Base-by-base conservation (phyloP, 2,888 invertebrate species). In the Platerodrilus igneus region DNA sequence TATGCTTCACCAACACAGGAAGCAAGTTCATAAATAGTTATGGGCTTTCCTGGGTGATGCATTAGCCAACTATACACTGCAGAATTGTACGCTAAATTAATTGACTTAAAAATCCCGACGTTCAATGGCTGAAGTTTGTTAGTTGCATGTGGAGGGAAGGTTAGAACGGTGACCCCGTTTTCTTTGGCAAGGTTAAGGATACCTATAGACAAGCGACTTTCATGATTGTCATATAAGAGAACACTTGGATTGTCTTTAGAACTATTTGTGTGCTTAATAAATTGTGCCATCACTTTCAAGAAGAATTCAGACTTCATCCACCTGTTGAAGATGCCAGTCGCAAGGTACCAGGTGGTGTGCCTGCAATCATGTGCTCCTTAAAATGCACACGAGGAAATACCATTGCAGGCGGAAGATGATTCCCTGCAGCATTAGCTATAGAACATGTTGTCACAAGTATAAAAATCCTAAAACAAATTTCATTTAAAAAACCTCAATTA, bases 51-150 rank as follows among this genome's bases (percentile, higher is more conserved):
- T 3, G 63, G 64, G 51, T 67, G 52, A 41, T 46, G 36, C 38
- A 63, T 35, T 47, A 63, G 38, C 59, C 60, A 62, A 10, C 53
- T 50, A 40, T 60, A 57, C 13, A 57, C 45, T n/a, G 57, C 55
- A 18, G 50, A 27, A 25, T 8, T 9, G 39, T 45, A 37, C 57
- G 52, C 22, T 58, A 55, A 2, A 55, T 52, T n/a, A 49, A 53
- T 41, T n/a, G n/a, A n/a, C n/a, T n/a, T n/a, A n/a, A 47, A 61
- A 9, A 59, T 44, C 14, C 48, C 32, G 30, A 53, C 34, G 45
- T 58, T 58, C 11, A 60, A 38, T n/a, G 64, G 66, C 41, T 68
- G 67, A 20, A 66, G 35, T 45, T 61, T 65, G 40, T 63, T 60
- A 18, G 57, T 59, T 34, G 57, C 62, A 50, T 69, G 65, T 11